These are phyloP conservation scores for Mugil cephalus DNA, from an alignment of 2,113 vertebrate species.

Conservation along the genomic window DNA sequence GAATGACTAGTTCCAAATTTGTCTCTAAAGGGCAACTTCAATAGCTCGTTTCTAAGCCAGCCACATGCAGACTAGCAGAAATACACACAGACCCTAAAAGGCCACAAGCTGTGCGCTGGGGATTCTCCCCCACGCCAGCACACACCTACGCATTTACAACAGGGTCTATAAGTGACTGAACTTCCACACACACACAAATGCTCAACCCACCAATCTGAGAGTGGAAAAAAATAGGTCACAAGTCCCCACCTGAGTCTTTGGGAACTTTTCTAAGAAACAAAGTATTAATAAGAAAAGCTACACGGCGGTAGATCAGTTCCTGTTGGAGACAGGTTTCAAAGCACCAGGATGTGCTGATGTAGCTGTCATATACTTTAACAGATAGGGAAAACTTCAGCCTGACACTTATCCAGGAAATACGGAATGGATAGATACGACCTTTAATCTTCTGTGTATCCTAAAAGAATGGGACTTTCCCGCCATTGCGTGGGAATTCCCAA, in stretches of 20 bases:
- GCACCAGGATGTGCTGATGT: conserved; percentile 45
- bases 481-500: conserved; percentile 81
- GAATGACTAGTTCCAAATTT: conserved; percentile 34
- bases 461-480: conserved; percentile 85
- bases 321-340: conserved; percentile 58
- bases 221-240: conserved; percentile 80
- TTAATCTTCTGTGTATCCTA: conserved; percentile 81
- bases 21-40: conserved; percentile 53
- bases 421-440: conserved; percentile 71
- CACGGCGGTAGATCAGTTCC: conserved; percentile 51
- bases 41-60: conserved; percentile 13
- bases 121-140: conserved; percentile 69
- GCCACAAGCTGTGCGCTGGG: conserved; percentile 64
- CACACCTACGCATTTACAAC: conserved; percentile 57
- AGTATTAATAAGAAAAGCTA: conserved; percentile 49
- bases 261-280: conserved; percentile 71
- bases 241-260: conserved; percentile 67
- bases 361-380: conserved; percentile 43
- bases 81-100: conserved; percentile 44
- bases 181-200: conserved; percentile 50
- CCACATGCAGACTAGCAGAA: conserved; percentile 49
- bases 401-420: conserved; percentile 68
- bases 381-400: conserved; percentile 44
- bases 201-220: conserved; percentile 65
- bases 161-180: conserved; percentile 68